Evolutionary conservation across 2,888 invertebrate genomes (phyloP), one percentile per base, ranked within the genome.

Genomic region (Lasius fuliginosus): DNA sequence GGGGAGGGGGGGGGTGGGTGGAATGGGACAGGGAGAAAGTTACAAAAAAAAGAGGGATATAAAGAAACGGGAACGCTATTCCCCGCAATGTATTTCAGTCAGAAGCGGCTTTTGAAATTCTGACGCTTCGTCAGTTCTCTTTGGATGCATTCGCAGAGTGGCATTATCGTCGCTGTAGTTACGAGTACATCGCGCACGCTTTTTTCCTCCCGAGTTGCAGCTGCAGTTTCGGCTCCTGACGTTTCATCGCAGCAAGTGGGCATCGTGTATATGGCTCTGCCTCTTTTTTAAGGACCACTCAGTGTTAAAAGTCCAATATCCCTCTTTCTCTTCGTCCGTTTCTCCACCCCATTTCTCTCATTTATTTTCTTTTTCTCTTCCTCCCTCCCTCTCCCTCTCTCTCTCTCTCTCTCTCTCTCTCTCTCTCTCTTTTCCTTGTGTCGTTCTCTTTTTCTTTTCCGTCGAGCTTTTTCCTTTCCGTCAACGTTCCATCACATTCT

Each of bases 111-210:
- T 92, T 92, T 92, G 92, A 91, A 92, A 92, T 92, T 91, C 89
- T 91, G 92, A 93, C 92, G 93, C 91, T 92, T 93, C 92, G 92
- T 92, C 92, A 90, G 92, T 92, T 92, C 91, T 84, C 90, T 91
- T 91, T 90, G 90, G 90, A 86, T 86, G 90, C 87, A 87, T 87
- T 87, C 88, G 89, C 88, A 87, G 90, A 92, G 92, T 92, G 92
- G 92, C 91, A 92, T 92, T 92, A 92, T 92, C 92, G 91, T 90
- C 86, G 88, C 79, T 87, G 89, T 83, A 88, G 90, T 89, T 90
- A 87, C 88, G 90, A 90, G 90, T 89, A 87, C 89, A 90, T 88
- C 85, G 85, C 64, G 77, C 68, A 81, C 84, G 76, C 56, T 56
- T 30, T 68, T 79, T 77, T 75, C 53, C 67, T 53, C 65, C 68